Base-by-base conservation (phyloP, 2,113 vertebrate species). In the Orycteropus afer region DNA sequence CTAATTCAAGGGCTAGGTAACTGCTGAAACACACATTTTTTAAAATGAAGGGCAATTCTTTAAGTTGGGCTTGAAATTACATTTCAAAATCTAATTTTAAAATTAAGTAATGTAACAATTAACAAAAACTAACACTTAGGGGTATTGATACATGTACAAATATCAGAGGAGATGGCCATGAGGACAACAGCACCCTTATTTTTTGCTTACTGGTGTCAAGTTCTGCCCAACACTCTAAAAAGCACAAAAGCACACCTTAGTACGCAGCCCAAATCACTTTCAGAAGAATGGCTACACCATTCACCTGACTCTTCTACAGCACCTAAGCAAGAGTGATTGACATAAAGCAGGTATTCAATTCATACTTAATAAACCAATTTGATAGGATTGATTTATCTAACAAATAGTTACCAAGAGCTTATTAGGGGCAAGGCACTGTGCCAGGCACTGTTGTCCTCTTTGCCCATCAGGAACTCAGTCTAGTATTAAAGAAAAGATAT, bases 391-490 rank as follows among this genome's bases (percentile, higher is more conserved):
- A 89, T 49, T 94, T 95, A 69, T 81, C 69, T 94, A 91, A 89
- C 9, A 73, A 93, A 93, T 34, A 93, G 67, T 88, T 91, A 93
- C 27, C 13, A 93, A 89, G 80, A 92, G 95, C n/a, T 93, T 93
- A 93, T 29, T 82, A 79, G 42, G 23, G 47, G 29, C 55, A 93
- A 95, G 76, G 25, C 20, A 79, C 59, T 63, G 3, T 80, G 49
- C 47, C 63, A 91, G 51, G 55, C 25, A 95, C 15, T 5, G 17
- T 89, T 40, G 87, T 65, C 55, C 14, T 94, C 88, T 45, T 73
- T 95, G 67, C 5, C 59, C 13, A 76, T 88, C 45, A 95, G 88
- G 53, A 86, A 90, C 29, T 79, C 69, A 95, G 78, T 49, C 42
- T 89, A 91, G 32, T 65, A 86, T 69, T 84, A 90, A 92, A 90